These are phyloP conservation scores for Styela clava DNA, from an alignment of 23 tunicate genomes.

Conservation along the genomic window DNA sequence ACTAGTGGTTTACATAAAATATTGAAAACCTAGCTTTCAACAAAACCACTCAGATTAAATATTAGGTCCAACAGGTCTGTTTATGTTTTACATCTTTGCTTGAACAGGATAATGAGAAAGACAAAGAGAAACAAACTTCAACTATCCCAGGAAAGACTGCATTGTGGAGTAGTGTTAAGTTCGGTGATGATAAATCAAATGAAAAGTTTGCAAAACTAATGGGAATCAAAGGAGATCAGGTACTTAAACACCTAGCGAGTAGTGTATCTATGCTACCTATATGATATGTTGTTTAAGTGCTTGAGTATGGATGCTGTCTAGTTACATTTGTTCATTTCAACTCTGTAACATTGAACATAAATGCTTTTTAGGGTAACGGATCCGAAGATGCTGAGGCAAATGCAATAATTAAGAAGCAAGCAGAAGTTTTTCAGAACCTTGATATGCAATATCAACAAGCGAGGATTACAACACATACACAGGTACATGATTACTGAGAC, in stretches of 20 bases:
- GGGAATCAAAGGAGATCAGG: slow-evolving; percentile 76
- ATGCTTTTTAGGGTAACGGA: background rate
- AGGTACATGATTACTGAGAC: slow-evolving; percentile 25
- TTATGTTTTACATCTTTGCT: too few species aligned
- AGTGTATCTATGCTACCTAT: too few species aligned
- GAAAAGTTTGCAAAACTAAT: slow-evolving; percentile 93
- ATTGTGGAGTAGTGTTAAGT: slow-evolving; percentile 64
- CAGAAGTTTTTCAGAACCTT: slow-evolving; percentile 72
- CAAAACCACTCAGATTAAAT: too few species aligned
- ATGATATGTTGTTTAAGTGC: too few species aligned
- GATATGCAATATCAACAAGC: slow-evolving; percentile 94
- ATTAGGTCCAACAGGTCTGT: too few species aligned
- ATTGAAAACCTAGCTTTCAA: too few species aligned
- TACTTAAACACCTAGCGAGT: background rate
- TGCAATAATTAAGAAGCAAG: slow-evolving; percentile 66
- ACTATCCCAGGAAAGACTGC: slow-evolving; percentile 18
- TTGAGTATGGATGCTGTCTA: too few species aligned
- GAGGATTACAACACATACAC: slow-evolving; percentile 80
- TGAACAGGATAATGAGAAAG: background rate
- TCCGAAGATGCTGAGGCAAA: background rate
- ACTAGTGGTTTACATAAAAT: too few species aligned
- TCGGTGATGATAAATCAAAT: slow-evolving; percentile 64
- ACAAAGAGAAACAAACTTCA: slow-evolving; percentile 1
- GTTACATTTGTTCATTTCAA: too few species aligned
- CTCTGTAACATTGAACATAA: too few species aligned